Base-by-base conservation (phyloP, 2,113 vertebrate species). In the Porphyrio hochstetteri region DNA sequence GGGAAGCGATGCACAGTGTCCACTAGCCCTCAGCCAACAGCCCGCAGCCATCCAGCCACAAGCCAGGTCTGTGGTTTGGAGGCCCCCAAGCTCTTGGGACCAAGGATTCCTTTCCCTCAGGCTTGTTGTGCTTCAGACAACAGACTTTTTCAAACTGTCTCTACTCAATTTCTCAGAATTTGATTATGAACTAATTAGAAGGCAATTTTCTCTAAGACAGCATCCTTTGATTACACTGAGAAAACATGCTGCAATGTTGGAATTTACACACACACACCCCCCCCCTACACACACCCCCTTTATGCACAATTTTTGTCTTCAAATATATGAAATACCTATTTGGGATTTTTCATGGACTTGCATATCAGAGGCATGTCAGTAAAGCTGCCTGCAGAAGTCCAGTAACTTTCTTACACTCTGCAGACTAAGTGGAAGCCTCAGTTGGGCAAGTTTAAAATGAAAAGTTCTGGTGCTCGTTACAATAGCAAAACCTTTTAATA, bases 401-500 rank as follows among this genome's bases (percentile, higher is more conserved):
- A 44, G n/a, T 25, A 68, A 85, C 75, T 80, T 95, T 82, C 56
- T 61, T 52, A 33, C 15, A 59, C 75, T 81, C 56, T 24, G 38
- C 75, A 93, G 72, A 33, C 64, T 69, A 92, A 95, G 42, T 84
- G 67, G 86, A 76, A 85, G 74, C 78, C 38, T 92, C 74, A 75
- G 85, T 46, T 56, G 78, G 86, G 67, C 46, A 95, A 94, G 76
- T 56, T 64, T 90, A 76, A 92, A 86, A 95, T 65, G 52, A 56
- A 94, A 95, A 91, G 75, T 93, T 96, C 90, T 85, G 88, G 65
- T 88, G 78, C 82, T 87, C 16, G 88, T 96, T 96, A 94, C 95
- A 96, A 86, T 89, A 96, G 96, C 92, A 96, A 97, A 98, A 97
- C 92, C 95, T 95, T 97, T 97, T 98, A 98, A 92, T 85, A 94